Base-by-base conservation (phyloP, 2,888 invertebrate species). In the Chromoteleia sp. region DNA sequence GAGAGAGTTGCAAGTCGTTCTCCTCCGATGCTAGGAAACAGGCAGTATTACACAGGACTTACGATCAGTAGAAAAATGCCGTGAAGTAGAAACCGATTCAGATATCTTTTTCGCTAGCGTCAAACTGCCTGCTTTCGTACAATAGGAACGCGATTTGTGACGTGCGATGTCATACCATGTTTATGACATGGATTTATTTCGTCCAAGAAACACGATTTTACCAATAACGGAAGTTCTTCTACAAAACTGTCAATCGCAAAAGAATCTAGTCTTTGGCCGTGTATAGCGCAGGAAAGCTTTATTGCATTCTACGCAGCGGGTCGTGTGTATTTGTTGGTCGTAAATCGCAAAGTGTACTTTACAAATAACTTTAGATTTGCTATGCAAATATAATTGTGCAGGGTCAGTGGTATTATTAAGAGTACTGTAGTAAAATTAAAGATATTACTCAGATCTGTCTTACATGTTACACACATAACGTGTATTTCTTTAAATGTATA, bases 91-190 rank as follows among this genome's bases (percentile, higher is more conserved):
- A 59, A 76, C 68, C 68, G 68, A 76, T 76, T 68, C 61, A 68
- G 68, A 61, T 54, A 52, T 54, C 68, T 70, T 50, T 76, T 68
- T 45, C 76, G 61, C 61, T 52, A 45, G 76, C 54, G 68, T 68
- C 76, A 68, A 76, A 76, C 65, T 70, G 70, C 50, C 70, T 58
- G 43, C 41, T 36, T n/a, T 52, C 52, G 19, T 68, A 78, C 68
- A 73, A 70, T 79, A 65, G 75, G 54, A 82, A 79, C 75, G 59
- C 76, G 70, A 77, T 77, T 77, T 77, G 70, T 56, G 77, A 77
- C 63, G 63, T 70, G 56, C 50, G 45, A 45, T 54, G 68, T 45
- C 63, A 25, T 70, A 56, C 48, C 29, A 41, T 70, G 61, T 70
- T 70, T 70, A 77, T 39, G 61, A 48, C 77, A 12, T 63, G 21